Evolutionary conservation across 2,888 invertebrate genomes (phyloP).

Genomic region (Heliconius hortense): DNA sequence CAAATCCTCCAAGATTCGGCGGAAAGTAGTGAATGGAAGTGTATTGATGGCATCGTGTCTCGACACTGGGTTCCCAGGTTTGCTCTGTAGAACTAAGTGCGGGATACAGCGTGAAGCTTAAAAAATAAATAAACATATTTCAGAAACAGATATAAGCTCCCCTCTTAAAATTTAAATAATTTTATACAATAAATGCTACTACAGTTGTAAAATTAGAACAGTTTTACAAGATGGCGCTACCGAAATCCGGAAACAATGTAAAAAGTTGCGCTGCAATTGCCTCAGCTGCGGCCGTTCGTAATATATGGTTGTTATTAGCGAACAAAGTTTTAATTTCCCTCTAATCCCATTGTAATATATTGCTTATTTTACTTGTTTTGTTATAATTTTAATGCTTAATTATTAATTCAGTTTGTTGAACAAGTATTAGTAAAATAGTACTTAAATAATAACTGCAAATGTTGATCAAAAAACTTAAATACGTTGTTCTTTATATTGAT

Average conservation of each 20-base stretch:
- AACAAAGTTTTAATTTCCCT: constrained; percentile 76
- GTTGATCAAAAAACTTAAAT: neutral
- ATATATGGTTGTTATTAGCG: constrained; percentile 71
- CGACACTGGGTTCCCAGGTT: too few relatives aligned
- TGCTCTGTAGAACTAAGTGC: too few relatives aligned
- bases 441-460: neutral
- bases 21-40: too few relatives aligned
- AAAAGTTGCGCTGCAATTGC: constrained; percentile 61
- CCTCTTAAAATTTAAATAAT: constrained; percentile 33
- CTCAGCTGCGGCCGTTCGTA: constrained; percentile 68
- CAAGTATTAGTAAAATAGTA: neutral
- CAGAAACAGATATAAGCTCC: constrained; percentile 13
- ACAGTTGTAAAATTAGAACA: constrained; percentile 34
- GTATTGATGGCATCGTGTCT: too few relatives aligned
- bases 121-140: neutral
- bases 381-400: constrained; percentile 25
- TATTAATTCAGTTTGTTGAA: constrained; percentile 12
- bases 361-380: constrained; percentile 42
- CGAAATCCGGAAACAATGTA: constrained; percentile 52
- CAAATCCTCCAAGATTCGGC: too few relatives aligned
- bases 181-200: constrained; percentile 27
- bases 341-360: constrained; percentile 66
- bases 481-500: neutral
- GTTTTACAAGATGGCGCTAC: constrained; percentile 44
- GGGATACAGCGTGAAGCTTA: too few relatives aligned